These are phyloP conservation scores for Silurus asotus DNA, from an alignment of 2,113 vertebrate species.

Conservation along the genomic window DNA sequence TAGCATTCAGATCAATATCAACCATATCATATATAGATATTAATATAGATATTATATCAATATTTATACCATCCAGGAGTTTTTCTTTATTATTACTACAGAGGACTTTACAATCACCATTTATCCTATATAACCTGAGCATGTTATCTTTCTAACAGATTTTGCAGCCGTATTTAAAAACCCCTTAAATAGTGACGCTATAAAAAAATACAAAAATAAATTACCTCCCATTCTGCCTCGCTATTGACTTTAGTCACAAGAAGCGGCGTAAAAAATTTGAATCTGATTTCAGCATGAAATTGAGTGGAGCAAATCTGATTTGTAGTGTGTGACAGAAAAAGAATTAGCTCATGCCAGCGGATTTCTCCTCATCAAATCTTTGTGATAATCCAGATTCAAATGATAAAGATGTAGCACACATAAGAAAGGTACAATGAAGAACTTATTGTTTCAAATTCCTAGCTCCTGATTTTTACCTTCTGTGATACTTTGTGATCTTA, in stretches of 20 bases:
- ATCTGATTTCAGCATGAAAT: constrained; percentile 17
- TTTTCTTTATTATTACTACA: not conserved
- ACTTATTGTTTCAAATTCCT: not conserved
- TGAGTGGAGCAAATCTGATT: constrained; percentile 22
- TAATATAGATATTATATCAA: not conserved
- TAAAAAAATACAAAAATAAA: not conserved
- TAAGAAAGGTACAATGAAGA: not conserved
- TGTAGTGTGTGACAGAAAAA: not conserved
- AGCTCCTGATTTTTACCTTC: not conserved
- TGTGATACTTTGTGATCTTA: not conserved
- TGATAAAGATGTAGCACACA: constrained; percentile 6
- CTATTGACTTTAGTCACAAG: not conserved
- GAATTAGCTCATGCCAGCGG: not conserved
- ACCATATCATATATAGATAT: too few species aligned
- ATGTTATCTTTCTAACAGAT: not conserved
- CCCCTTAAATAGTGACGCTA: not conserved
- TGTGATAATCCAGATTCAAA: not conserved
- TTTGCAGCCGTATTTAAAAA: not conserved
- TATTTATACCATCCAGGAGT: not conserved
- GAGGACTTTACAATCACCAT: too few species aligned
- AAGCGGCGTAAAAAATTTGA: not conserved
- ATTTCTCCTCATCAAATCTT: not conserved
- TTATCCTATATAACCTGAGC: not conserved
- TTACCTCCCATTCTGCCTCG: not conserved
- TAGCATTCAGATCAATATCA: too few species aligned